Conservation (phyloP, 2,113 vertebrate genomes). For the Eptesicus fuscus region DNA sequence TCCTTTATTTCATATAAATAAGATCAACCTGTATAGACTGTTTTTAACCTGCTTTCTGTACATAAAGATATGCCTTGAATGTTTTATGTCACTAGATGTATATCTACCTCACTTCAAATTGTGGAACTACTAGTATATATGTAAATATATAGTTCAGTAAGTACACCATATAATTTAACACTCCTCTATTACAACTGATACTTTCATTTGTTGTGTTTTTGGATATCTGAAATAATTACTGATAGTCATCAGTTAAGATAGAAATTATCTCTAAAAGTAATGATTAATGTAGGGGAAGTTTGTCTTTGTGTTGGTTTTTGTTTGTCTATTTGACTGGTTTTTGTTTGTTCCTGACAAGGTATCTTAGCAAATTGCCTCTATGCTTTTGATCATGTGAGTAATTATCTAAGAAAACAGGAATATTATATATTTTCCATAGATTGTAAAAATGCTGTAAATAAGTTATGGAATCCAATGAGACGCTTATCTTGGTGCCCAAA, state of each 20-base stretch:
- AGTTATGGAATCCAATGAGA: background rate
- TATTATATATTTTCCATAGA: background rate
- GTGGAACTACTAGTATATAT: background rate
- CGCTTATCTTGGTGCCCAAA: background rate
- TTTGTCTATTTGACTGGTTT: background rate
- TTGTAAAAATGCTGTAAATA: background rate
- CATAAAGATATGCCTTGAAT: background rate
- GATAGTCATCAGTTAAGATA: background rate
- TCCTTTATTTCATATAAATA: background rate
- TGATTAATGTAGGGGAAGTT: background rate
- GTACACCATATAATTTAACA: background rate
- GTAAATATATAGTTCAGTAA: background rate
- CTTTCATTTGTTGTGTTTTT: background rate
- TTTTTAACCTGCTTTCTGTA: background rate
- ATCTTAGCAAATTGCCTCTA: background rate
- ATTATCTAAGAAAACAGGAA: background rate
- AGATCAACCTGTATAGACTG: background rate
- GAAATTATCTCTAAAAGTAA: slow-evolving; percentile 10
- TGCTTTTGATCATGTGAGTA: background rate
- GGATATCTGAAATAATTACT: background rate
- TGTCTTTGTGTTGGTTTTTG: background rate
- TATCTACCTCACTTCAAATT: background rate
- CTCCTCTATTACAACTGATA: background rate
- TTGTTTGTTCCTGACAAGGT: background rate
- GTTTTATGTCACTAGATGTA: background rate